These are phyloP conservation scores for Coenonympha arcania DNA, from an alignment of 2,888 invertebrate species.

Conservation along the genomic window DNA sequence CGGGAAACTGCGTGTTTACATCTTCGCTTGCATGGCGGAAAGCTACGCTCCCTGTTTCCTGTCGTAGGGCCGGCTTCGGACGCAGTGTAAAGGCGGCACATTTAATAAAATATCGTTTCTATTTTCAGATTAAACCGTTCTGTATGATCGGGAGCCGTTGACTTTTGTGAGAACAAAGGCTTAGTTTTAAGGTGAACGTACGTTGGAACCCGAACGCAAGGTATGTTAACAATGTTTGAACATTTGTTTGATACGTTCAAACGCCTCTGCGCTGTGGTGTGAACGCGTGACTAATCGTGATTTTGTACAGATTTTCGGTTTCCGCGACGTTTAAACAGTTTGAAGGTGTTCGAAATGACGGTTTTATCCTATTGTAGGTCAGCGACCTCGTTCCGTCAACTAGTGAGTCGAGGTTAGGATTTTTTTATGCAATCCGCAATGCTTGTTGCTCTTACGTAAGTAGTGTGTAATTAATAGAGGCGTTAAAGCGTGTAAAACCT, in stretches of 20 bases:
- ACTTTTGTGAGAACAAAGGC: conserved; percentile 65
- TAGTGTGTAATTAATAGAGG: conserved; percentile 52
- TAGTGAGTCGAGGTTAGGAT: conserved; percentile 39
- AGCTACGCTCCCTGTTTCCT: conserved; percentile 30
- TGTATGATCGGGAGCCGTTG: conserved; percentile 67
- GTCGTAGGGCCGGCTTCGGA: conserved; percentile 29
- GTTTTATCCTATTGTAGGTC: conserved; percentile 57
- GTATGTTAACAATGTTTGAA: conserved; percentile 57
- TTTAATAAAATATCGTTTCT: conserved; percentile 68
- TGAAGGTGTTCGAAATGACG: conserved; percentile 30
- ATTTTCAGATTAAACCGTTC: conserved; percentile 70
- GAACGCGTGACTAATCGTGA: conserved; percentile 52
- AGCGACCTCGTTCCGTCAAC: conserved; percentile 46
- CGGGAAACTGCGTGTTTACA: conserved; percentile 31
- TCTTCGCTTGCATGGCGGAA: conserved; percentile 21
- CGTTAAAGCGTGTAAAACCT: conserved; percentile 42
- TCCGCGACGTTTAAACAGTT: conserved; percentile 30
- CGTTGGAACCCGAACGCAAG: conserved; percentile 56
- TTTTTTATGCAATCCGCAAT: conserved; percentile 48
- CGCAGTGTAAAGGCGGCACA: conserved; percentile 57
- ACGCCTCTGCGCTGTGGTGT: conserved; percentile 35
- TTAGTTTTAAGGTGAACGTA: conserved; percentile 67
- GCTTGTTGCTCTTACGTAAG: conserved; percentile 54
- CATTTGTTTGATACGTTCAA: conserved; percentile 33
- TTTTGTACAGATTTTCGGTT: conserved; percentile 43